A percentile compares a stretch with the other conserved stretches of the same genome.
Evolutionary conservation across 2,888 invertebrate species (phyloP).

Genomic region (Rhogogaster chlorosoma): DNA sequence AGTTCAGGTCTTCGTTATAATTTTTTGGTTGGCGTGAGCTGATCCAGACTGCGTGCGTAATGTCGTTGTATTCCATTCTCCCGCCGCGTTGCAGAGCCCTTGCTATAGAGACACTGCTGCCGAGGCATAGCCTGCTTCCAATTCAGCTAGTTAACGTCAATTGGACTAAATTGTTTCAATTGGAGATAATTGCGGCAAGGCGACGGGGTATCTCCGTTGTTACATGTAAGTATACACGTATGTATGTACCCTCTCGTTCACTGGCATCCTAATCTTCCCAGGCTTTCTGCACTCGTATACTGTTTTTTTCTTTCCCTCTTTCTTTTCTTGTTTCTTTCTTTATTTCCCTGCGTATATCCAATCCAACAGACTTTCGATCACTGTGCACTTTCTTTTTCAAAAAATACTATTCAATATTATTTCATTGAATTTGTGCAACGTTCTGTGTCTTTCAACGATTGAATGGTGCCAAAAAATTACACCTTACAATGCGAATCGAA

Average conservation of each 20-base stretch:
- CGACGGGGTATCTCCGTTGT: slow-evolving; percentile 74
- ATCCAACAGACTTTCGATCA: neutral
- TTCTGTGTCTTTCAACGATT: neutral
- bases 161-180: slow-evolving; percentile 76
- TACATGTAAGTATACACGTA: slow-evolving; percentile 47
- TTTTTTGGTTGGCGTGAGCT: neutral
- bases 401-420: neutral
- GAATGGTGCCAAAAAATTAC: neutral
- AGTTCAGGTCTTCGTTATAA: neutral
- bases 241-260: neutral
- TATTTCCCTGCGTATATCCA: neutral
- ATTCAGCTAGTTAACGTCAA: slow-evolving; percentile 77
- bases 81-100: neutral
- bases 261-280: slow-evolving; percentile 38
- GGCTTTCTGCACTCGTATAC: slow-evolving; percentile 19
- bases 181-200: slow-evolving; percentile 76
- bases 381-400: neutral
- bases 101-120: neutral
- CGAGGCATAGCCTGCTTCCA: slow-evolving; percentile 59
- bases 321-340: neutral
- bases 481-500: neutral
- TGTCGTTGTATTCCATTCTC: neutral
- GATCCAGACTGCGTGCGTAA: neutral
- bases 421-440: neutral
- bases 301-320: neutral